Percentiles rank a stretch among this genome's conserved stretches.
These are phyloP conservation scores for Ardeotis arabs DNA, from an alignment of 2,113 vertebrate genomes.

Conservation along the genomic window DNA sequence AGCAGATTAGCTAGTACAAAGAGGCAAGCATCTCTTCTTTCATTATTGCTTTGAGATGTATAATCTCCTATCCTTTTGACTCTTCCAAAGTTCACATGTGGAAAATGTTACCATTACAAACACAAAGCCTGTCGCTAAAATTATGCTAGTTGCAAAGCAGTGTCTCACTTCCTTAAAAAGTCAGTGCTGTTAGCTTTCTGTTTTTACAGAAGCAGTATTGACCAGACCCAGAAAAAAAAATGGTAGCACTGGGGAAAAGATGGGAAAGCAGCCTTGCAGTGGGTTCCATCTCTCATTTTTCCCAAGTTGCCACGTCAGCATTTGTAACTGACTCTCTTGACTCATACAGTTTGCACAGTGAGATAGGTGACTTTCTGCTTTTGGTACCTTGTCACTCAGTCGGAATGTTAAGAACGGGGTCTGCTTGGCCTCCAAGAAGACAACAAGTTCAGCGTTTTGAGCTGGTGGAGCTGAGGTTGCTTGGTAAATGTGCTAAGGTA, in stretches of 20 bases:
- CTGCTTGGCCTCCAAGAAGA: not conserved
- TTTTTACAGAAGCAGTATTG: not conserved
- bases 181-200: not conserved
- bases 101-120: not conserved
- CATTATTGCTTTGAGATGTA: not conserved
- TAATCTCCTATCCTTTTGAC: not conserved
- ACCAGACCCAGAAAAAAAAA: not conserved
- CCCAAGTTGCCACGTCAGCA: not conserved
- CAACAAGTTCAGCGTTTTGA: not conserved
- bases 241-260: not conserved
- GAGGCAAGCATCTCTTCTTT: not conserved
- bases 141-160: not conserved
- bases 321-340: not conserved
- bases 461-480: not conserved
- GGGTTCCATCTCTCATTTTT: not conserved
- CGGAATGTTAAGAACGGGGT: not conserved
- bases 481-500: not conserved
- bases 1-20: not conserved
- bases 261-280: not conserved
- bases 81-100: fast-evolving
- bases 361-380: not conserved
- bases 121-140: not conserved
- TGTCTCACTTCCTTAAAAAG: not conserved
- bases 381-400: not conserved
- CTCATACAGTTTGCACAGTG: not conserved